A percentile compares a stretch with the other conserved stretches of the same genome.
Evolutionary conservation across 2,888 invertebrate genomes (phyloP).

Genomic region (Chrysodeixis includens): DNA sequence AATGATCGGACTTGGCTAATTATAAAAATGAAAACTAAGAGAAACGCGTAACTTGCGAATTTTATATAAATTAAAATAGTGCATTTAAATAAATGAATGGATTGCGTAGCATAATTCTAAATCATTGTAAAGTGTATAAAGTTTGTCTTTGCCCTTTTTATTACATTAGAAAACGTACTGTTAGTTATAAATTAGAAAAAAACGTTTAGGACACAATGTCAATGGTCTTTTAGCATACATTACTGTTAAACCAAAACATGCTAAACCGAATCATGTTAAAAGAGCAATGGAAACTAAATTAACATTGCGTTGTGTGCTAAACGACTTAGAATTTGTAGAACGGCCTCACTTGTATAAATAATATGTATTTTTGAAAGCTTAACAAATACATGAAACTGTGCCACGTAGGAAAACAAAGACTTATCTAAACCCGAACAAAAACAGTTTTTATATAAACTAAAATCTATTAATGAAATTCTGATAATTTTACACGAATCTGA

Average conservation of each 20-base stretch:
- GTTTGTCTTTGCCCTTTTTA: slow-evolving; percentile 57
- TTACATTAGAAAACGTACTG: slow-evolving; percentile 42
- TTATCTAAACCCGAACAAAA: background rate
- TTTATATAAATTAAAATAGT: slow-evolving; percentile 53
- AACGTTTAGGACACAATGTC: slow-evolving; percentile 15
- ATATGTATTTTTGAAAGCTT: slow-evolving; percentile 28
- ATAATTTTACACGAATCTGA: background rate
- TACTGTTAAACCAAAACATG: background rate
- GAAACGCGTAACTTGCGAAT: slow-evolving; percentile 29
- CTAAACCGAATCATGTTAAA: background rate
- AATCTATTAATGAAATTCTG: background rate
- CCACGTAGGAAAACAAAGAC: slow-evolving; percentile 17
- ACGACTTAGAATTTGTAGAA: slow-evolving; percentile 40
- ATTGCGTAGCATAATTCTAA: slow-evolving; percentile 88
- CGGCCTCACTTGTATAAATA: slow-evolving; percentile 54
- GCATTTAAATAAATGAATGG: slow-evolving; percentile 66
- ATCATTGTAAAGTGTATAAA: slow-evolving; percentile 85
- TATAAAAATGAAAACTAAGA: slow-evolving; percentile 20
- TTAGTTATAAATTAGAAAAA: slow-evolving; percentile 31
- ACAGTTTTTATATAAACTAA: background rate
- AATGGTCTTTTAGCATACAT: background rate
- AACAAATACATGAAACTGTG: slow-evolving; percentile 22
- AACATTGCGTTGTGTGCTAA: slow-evolving; percentile 14
- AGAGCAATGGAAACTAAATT: slow-evolving; percentile 8
- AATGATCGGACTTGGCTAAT: slow-evolving; percentile 32